Base-by-base conservation (phyloP, 1,140 invertebrate genomes). In the Bombus ignitus region DNA sequence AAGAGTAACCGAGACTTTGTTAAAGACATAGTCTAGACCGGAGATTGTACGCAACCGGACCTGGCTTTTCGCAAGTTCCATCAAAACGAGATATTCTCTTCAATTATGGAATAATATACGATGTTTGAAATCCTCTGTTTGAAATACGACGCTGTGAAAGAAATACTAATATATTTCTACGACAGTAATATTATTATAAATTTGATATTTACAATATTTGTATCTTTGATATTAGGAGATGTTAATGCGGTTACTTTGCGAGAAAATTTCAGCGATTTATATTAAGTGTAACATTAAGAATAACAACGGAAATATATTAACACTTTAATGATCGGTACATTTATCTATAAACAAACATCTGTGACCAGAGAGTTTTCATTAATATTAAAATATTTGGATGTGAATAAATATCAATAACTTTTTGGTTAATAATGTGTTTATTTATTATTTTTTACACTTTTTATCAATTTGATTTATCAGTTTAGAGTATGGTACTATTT, bases 1-100 rank as follows among this genome's bases (percentile, higher is more conserved):
- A 79, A 74, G 70, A 73, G 80, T 74, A 81, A 83, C 71, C 42
- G 77, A 81, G 83, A 85, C 83, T 81, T 85, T 84, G 83, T 79
- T 84, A 84, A 84, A 76, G 83, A 72, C 39, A 57, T 25, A 62
- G 75, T 84, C 83, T 79, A 77, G 83, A 72, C 76, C 47, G 76
- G 76, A 84, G 76, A 84, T 84, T 79, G 74, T 59, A 22, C 39
- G 39, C n/a, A 79, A 71, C 53, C 57, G 72, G 59, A 28, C 12
- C 28, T 18, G 22, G 28, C n/a, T 62, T 32, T n/a, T 59, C 42
- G 28, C 71, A n/a, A 53, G 59, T 37, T 75, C 28, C 22, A 8
- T 9, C 18, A 39, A 53, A 66, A 66, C 25, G 9, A 53, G 42
- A 75, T 66, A 83, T 37, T 75, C 42, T 28, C 44, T 62, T 62